phyloP scores from a whole-genome alignment of 1,140 invertebrate genomes.

The Rhizoglyphus robini region DNA sequence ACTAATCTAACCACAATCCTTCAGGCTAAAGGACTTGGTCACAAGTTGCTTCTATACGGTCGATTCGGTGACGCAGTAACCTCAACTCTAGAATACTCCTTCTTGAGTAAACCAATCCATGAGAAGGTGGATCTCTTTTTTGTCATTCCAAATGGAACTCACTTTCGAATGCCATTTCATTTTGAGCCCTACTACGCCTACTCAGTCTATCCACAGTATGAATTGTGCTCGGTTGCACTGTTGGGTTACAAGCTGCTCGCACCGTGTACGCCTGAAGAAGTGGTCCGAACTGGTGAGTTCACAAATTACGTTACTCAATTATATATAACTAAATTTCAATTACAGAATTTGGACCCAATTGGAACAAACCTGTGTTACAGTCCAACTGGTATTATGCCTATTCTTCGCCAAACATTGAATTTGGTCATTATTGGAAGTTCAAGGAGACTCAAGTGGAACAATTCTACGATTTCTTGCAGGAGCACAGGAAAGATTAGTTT shows the following conservation, averaged over 20 bases:
- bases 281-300: too few relatives aligned
- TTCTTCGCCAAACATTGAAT: too few relatives aligned
- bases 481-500: too few relatives aligned
- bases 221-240: background rate
- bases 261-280: background rate
- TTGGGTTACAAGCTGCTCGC: background rate
- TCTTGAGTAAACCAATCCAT: background rate
- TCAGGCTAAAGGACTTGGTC: background rate
- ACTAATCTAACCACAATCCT: background rate
- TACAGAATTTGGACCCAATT: too few relatives aligned
- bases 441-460: too few relatives aligned
- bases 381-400: too few relatives aligned
- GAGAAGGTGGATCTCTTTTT: background rate
- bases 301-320: too few relatives aligned
- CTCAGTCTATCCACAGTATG: background rate
- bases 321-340: too few relatives aligned
- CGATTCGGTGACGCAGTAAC: background rate
- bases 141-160: background rate
- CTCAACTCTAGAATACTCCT: background rate
- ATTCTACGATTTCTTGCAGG: too few relatives aligned
- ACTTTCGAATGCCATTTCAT: background rate
- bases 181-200: background rate
- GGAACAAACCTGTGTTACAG: too few relatives aligned
- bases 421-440: too few relatives aligned
- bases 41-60: background rate